Conservation (phyloP, 1,140 invertebrate genomes). For the Cecropterus lyciades region DNA sequence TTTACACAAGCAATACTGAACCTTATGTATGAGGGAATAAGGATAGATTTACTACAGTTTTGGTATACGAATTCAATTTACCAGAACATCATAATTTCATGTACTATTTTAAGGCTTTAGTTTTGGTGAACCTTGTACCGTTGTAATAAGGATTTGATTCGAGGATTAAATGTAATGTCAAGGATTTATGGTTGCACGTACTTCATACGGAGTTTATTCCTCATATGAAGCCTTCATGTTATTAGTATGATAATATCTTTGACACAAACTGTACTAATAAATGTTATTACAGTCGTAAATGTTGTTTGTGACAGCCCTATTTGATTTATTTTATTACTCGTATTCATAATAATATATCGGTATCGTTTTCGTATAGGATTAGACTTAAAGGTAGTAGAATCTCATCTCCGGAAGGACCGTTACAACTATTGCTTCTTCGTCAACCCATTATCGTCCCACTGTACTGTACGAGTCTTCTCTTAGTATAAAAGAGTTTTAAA, state of each 20-base stretch:
- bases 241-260: slow-evolving; percentile 18
- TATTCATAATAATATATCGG: background rate
- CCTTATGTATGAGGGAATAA: background rate
- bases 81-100: slow-evolving; percentile 20
- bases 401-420: too few relatives aligned
- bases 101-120: slow-evolving; percentile 5
- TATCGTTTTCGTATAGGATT: too few relatives aligned
- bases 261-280: slow-evolving; percentile 15
- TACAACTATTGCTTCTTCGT: too few relatives aligned
- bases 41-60: slow-evolving; percentile 1
- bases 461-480: too few relatives aligned
- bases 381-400: too few relatives aligned
- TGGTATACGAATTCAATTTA: slow-evolving; percentile 8
- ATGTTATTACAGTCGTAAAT: slow-evolving; percentile 6
- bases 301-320: background rate
- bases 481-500: too few relatives aligned
- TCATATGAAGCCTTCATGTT: slow-evolving; percentile 6
- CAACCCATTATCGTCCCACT: too few relatives aligned
- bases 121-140: background rate
- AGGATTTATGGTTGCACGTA: slow-evolving; percentile 22
- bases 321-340: background rate
- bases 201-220: slow-evolving; percentile 14
- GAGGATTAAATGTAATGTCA: background rate
- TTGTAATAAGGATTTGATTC: slow-evolving; percentile 7
- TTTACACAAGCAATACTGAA: background rate